Base-by-base conservation (phyloP, 2,113 vertebrate genomes). In the Esox niger region DNA sequence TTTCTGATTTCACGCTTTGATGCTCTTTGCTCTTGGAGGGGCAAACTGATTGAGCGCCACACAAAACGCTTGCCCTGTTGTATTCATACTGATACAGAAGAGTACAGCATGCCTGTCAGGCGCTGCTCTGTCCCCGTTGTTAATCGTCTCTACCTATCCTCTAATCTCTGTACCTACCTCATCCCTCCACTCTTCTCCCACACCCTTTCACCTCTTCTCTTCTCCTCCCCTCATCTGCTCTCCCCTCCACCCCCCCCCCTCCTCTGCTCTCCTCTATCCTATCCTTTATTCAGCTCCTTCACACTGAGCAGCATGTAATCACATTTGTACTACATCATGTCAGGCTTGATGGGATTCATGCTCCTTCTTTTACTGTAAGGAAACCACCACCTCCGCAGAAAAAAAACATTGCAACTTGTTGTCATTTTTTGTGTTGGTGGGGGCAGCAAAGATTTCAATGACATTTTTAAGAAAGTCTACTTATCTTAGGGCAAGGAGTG, bases 1-100 rank as follows among this genome's bases (percentile, higher is more conserved):
- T 81, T 82, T 81, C 75, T 88, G 85, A 88, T 87, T 89, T 90
- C 86, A 88, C 73, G 86, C 87, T 83, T 86, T 84, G 77, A 87
- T 89, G 88, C 83, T 82, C 78, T 70, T 79, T 52, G 23, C 78
- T 84, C 78, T 65, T 67, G 68, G 76, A 43, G 52, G 49, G 55
- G 71, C 69, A 83, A 85, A 86, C 77, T 75, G 80, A 77, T 82
- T 79, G 61, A 27, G 75, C 58, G 2, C 54, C 30, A 6, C 8
- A 15, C 78, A 75, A 75, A 87, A 81, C 74, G 25, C 62, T 11
- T 15, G 27, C 59, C 59, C 32, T 67, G 63, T 38, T 67, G 25
- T 57, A 67, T 70, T 30, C 21, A 35, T 33, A 13, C 31, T 33
- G 59, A 3, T 35, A 13, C 13, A 2, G 59, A 10, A 31, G 6